Percentiles rank a stretch among this genome's conserved stretches.
Conservation (phyloP, 2,797 vertebrate species). For the Rhinatrema bivittatum region DNA sequence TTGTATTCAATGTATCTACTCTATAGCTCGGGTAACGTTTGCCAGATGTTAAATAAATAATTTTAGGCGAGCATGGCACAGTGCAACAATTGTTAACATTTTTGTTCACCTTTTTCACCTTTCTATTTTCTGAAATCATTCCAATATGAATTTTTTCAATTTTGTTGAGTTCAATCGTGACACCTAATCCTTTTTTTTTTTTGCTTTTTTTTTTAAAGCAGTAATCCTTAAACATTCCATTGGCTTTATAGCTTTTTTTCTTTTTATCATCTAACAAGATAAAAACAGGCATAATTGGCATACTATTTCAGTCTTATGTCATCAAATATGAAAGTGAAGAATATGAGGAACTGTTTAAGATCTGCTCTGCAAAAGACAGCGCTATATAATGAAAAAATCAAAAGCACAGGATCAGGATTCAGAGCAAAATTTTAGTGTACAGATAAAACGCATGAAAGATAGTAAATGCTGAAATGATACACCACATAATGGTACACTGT, state of each 20-base stretch:
- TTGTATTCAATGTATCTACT: slow-evolving; percentile 49
- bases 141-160: slow-evolving; percentile 19
- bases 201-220: slow-evolving; percentile 44
- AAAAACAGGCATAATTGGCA: slow-evolving; percentile 55
- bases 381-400: slow-evolving; percentile 57
- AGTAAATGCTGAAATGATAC: slow-evolving; percentile 82
- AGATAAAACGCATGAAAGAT: slow-evolving; percentile 80
- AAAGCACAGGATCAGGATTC: slow-evolving; percentile 53
- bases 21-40: slow-evolving; percentile 44
- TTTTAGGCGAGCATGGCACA: slow-evolving; percentile 36
- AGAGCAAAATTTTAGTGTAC: slow-evolving; percentile 62
- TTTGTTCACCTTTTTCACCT: slow-evolving; percentile 40
- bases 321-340: slow-evolving; percentile 58
- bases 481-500: slow-evolving; percentile 85
- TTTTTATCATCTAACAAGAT: slow-evolving; percentile 55
- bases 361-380: slow-evolving; percentile 49
- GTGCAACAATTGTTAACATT: slow-evolving; percentile 38
- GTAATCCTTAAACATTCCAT: slow-evolving; percentile 39
- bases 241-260: slow-evolving; percentile 45
- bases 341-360: slow-evolving; percentile 49
- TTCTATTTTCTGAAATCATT: slow-evolving; percentile 30
- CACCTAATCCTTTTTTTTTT: slow-evolving; percentile 26
- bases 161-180: slow-evolving; percentile 36
- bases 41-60: slow-evolving; percentile 60
- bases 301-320: slow-evolving; percentile 48